Evolutionary conservation across 2,797 vertebrate species (phyloP).

Genomic region (Aphelocoma californica): DNA sequence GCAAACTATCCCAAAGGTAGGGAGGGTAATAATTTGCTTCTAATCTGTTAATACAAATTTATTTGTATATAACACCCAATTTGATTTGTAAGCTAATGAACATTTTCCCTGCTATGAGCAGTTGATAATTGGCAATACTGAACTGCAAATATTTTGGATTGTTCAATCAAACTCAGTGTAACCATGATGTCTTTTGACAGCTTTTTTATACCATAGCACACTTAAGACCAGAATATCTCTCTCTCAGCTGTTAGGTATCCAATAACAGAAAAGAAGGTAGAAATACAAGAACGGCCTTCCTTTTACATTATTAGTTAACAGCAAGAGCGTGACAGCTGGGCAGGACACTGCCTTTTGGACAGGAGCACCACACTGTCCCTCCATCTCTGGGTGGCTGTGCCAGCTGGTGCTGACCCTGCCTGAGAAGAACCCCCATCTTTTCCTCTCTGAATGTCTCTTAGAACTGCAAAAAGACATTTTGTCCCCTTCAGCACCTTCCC

Average conservation of each 20-base stretch:
- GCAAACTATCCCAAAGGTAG: not conserved
- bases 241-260: not conserved
- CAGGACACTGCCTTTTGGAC: not conserved
- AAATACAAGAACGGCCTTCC: not conserved
- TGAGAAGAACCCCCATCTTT: not conserved
- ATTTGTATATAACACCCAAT: not conserved
- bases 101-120: conserved; percentile 17
- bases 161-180: conserved; percentile 54
- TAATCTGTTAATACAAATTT: not conserved
- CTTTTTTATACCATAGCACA: conserved; percentile 11
- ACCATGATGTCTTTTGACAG: conserved; percentile 66
- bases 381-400: not conserved
- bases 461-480: not conserved
- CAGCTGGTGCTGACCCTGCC: not conserved
- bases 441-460: not conserved
- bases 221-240: conserved; percentile 21
- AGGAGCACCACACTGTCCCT: not conserved
- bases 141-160: conserved; percentile 69
- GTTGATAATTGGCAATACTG: conserved; percentile 58
- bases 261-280: not conserved
- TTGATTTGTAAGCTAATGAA: conserved; percentile 44
- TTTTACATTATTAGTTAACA: not conserved
- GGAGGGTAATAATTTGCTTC: not conserved
- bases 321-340: not conserved
- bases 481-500: not conserved